A percentile compares a stretch with the other conserved stretches of the same genome.
These are phyloP conservation scores for Apodemia hepburni DNA, from an alignment of 2,888 invertebrate genomes.

Conservation along the genomic window DNA sequence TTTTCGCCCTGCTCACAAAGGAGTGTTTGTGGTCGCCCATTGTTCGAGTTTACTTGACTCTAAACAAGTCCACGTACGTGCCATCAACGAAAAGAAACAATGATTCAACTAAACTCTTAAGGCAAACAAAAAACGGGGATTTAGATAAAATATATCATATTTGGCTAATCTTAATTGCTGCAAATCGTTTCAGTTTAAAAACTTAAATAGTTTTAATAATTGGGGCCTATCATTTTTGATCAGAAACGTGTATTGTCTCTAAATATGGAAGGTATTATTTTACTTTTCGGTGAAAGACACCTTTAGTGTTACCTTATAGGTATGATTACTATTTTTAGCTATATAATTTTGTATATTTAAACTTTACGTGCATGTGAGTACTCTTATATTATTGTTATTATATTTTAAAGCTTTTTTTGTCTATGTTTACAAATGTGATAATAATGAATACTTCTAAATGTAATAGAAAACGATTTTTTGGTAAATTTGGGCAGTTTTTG, in stretches of 20 bases:
- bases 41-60: constrained; percentile 53
- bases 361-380: too few species aligned
- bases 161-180: constrained; percentile 13
- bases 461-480: too few species aligned
- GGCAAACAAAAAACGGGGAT: neutral
- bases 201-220: constrained; percentile 15
- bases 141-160: neutral
- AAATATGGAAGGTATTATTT: neutral
- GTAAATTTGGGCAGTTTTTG: too few species aligned
- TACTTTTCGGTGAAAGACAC: neutral
- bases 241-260: neutral
- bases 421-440: too few species aligned
- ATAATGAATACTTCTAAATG: too few species aligned
- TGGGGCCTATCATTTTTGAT: constrained; percentile 12
- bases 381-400: too few species aligned
- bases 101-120: constrained; percentile 21
- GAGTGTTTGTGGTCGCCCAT: constrained; percentile 55
- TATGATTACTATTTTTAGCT: neutral
- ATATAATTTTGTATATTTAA: neutral
- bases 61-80: constrained; percentile 49
- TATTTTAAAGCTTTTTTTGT: too few species aligned
- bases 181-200: constrained; percentile 14
- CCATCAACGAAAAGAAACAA: constrained; percentile 32
- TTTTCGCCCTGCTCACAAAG: constrained; percentile 54
- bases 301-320: neutral